Evolutionary conservation across 1,140 invertebrate genomes (phyloP).

Genomic region (Drosophila malerkotliana): DNA sequence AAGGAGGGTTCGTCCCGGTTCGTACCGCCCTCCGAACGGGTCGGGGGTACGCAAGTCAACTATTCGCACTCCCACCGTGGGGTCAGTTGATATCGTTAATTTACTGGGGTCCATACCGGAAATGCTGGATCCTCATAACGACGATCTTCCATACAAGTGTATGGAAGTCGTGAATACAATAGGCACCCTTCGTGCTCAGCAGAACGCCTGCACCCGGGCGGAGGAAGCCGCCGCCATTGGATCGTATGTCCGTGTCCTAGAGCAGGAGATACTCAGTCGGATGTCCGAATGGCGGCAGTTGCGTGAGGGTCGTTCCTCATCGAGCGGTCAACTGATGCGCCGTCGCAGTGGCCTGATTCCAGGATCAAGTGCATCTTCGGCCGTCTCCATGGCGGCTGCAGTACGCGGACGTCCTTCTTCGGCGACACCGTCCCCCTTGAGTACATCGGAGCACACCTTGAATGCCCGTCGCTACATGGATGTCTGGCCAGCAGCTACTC

Average conservation of each 20-base stretch:
- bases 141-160: background rate
- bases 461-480: background rate
- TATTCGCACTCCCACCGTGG: too few relatives aligned
- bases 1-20: background rate
- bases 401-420: too few relatives aligned
- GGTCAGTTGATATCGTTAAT: background rate
- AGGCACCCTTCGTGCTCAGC: background rate
- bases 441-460: background rate
- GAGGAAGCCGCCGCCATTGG: background rate
- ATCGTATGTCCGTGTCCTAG: constrained; percentile 2
- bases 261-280: background rate
- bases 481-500: background rate
- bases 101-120: background rate
- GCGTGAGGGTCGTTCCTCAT: background rate
- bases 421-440: background rate
- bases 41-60: background rate
- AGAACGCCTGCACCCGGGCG: background rate
- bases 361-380: background rate
- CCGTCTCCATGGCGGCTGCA: background rate
- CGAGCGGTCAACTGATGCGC: background rate
- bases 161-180: constrained; percentile 3
- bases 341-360: background rate
- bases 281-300: background rate
- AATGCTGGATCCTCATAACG: background rate
- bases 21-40: background rate